These are phyloP conservation scores for Nicator chloris DNA, from an alignment of 2,113 vertebrate species.

Conservation along the genomic window DNA sequence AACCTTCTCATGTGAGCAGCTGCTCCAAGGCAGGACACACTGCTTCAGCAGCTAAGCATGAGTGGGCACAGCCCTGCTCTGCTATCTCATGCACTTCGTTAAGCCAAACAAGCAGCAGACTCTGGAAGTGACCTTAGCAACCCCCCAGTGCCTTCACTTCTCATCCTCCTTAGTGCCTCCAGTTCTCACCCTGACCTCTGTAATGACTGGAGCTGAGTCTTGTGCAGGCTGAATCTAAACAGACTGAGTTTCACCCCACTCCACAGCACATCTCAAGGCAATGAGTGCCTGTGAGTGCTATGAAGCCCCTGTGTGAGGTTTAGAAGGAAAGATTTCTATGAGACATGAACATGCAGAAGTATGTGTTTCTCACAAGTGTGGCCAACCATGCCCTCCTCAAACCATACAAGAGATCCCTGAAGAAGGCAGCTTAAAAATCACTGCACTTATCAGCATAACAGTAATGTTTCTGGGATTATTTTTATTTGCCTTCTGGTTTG, in stretches of 20 bases:
- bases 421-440: not conserved
- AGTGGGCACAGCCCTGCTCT: not conserved
- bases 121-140: not conserved
- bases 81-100: not conserved
- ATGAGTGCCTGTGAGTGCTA: not conserved
- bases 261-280: not conserved
- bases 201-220: not conserved
- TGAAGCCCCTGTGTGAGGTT: not conserved
- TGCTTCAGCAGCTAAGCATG: not conserved
- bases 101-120: not conserved
- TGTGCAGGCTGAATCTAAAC: not conserved
- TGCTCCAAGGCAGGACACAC: not conserved
- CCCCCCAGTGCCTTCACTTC: not conserved
- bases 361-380: not conserved
- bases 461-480: conserved; percentile 37
- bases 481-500: conserved; percentile 54
- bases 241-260: not conserved
- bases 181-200: not conserved
- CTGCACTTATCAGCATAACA: not conserved
- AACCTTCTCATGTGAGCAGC: not conserved
- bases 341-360: not conserved
- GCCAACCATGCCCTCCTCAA: not conserved
- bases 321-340: not conserved
- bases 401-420: not conserved
- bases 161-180: not conserved